Percentiles rank a stretch among this genome's conserved stretches.
Conservation (phyloP, 2,113 vertebrate genomes). For the Anser cygnoides region DNA sequence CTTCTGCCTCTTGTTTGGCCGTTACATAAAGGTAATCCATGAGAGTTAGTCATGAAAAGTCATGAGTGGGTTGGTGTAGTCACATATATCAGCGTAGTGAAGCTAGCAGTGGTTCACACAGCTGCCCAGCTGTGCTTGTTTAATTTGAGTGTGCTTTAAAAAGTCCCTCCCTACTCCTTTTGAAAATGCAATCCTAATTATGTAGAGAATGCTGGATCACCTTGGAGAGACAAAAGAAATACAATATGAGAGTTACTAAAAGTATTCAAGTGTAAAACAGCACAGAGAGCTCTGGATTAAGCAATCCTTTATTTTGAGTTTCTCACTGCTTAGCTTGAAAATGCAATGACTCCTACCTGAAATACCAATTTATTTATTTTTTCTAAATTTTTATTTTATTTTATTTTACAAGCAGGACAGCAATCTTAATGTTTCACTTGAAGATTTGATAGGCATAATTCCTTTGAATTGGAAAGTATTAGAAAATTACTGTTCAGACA, state of each 20-base stretch:
- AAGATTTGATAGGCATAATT: background rate
- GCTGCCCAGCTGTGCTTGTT: background rate
- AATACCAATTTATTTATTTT: background rate
- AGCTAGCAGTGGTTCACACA: background rate
- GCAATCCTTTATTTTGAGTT: background rate
- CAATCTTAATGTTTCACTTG: background rate
- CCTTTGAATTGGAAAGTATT: background rate
- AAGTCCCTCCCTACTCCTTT: background rate
- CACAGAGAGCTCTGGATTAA: background rate
- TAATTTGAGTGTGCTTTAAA: background rate
- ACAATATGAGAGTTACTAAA: background rate
- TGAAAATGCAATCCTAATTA: background rate
- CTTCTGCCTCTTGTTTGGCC: background rate
- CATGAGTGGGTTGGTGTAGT: background rate
- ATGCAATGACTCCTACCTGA: background rate
- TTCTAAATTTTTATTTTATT: background rate
- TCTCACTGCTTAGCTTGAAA: background rate
- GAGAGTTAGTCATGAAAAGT: background rate
- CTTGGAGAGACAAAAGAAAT: background rate
- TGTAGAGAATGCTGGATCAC: background rate
- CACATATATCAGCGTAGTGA: background rate
- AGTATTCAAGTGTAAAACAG: background rate
- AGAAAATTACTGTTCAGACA: background rate
- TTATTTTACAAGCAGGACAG: accelerated
- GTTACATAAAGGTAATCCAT: background rate